A percentile compares a stretch with the other conserved stretches of the same genome.
These are phyloP conservation scores for Bombylius discolor DNA, from an alignment of 2,888 invertebrate species.

Conservation along the genomic window DNA sequence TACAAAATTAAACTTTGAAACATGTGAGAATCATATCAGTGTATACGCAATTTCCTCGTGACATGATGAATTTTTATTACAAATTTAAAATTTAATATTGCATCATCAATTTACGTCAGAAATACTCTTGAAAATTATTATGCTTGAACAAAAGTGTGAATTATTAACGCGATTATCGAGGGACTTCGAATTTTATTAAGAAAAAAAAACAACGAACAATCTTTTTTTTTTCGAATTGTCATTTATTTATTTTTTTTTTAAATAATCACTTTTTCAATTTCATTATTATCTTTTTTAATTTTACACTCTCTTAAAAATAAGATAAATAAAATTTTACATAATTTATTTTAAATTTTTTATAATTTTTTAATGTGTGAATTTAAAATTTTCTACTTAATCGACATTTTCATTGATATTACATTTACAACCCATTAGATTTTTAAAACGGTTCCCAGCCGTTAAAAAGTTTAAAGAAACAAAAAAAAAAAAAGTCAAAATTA, in stretches of 20 bases:
- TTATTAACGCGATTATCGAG: no score
- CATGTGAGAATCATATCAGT: no score
- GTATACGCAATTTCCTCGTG: no score
- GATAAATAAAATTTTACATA: not conserved
- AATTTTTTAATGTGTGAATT: not conserved
- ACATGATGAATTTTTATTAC: no score
- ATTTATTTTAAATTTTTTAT: not conserved
- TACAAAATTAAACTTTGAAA: no score
- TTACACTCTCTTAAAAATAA: not conserved
- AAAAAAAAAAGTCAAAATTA: not conserved
- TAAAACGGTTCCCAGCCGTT: not conserved
- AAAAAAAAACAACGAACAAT: no score
- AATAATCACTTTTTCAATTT: not conserved
- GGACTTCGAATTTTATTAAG: no score
- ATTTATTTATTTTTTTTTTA: not conserved
- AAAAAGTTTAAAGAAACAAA: not conserved
- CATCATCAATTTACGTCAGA: no score
- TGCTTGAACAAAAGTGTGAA: no score
- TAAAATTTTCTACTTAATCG: not conserved
- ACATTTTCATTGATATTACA: no score
- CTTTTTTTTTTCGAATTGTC: not conserved
- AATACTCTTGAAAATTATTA: no score
- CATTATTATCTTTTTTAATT: not conserved
- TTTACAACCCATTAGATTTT: not conserved
- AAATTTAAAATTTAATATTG: no score